phyloP scores from a whole-genome alignment of 2,797 vertebrate genomes.

The Diplodus sargus region DNA sequence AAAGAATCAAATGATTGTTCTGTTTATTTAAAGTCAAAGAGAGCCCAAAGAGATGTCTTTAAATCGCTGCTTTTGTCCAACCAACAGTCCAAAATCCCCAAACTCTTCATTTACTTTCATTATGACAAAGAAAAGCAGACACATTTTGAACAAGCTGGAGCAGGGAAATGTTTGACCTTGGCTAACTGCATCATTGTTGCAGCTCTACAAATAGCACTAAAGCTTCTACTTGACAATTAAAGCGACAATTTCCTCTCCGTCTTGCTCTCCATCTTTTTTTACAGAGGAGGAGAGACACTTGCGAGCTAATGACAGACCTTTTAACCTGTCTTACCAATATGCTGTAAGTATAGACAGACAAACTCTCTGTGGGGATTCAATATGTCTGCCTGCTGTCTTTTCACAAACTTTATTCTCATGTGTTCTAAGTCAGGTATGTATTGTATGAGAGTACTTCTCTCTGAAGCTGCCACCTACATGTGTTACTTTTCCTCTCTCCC shows the following conservation, averaged over 20 bases:
- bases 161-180: too few species aligned
- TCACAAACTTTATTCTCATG: neutral
- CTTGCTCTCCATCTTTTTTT: neutral
- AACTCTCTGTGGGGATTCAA: neutral
- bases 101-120: too few species aligned
- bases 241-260: neutral
- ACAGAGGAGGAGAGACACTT: constrained; percentile 89
- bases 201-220: neutral
- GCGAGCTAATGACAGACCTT: constrained; percentile 90
- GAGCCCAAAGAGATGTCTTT: too few species aligned
- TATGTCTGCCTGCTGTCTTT: neutral
- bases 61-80: too few species aligned
- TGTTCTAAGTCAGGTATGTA: too few species aligned
- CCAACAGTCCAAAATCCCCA: too few species aligned
- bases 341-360: constrained; percentile 85
- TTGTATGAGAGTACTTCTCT: too few species aligned
- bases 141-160: too few species aligned
- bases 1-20: too few species aligned
- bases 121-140: too few species aligned
- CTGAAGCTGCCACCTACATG: neutral
- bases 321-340: constrained; percentile 89
- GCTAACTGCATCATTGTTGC: too few species aligned
- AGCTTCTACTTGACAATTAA: neutral
- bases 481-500: neutral
- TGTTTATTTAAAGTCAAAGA: too few species aligned